Base-by-base conservation (phyloP, 2,888 invertebrate genomes). In the Tetranychus piercei region DNA sequence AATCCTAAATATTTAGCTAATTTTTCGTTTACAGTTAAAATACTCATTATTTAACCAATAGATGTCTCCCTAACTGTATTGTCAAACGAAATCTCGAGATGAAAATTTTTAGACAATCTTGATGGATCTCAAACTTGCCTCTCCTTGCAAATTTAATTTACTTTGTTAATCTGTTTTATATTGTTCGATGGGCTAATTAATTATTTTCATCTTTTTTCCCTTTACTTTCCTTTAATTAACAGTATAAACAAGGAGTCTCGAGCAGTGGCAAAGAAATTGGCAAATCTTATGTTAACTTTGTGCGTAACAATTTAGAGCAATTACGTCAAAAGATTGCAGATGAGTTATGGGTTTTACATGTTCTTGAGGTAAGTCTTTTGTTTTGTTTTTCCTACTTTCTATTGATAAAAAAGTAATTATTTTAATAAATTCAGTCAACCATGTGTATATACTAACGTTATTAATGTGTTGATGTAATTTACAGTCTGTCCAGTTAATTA, bases 231-330 rank as follows among this genome's bases (percentile, higher is more conserved):
- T 34, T 34, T 34, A 34, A 80, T 69, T 65, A 22, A 23, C 70
- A 80, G 80, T 80, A 80, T 75, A 78, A 79, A 75, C 81, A 83
- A 80, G 94, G 93, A 84, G 92, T 94, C 75, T 92, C 92, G 6
- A 92, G 93, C 65, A 92, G 94, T 73, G 94, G 94, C 2, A 94
- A 94, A 83, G 96, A 97, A 83, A 88, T 95, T 83, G 99, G 99
- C 4, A 94, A 96, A 82, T 91, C 94, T 65, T 99, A 99, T 84
- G 94, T 99, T 74, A 94, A 93, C 84, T 99, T 97, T 83, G 91
- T 95, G 84, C 88, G 96, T 78, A 94, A 93, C 81, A 94, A 94
- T 80, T 92, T 96, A 88, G 99, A 99, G 85, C 94, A 95, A 85
- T 91, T 99, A 79, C 87, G 96, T 81, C 94, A 96, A 80, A 96